These are phyloP conservation scores for Batillaria attramentaria DNA, from an alignment of 1,140 invertebrate species.

Conservation along the genomic window DNA sequence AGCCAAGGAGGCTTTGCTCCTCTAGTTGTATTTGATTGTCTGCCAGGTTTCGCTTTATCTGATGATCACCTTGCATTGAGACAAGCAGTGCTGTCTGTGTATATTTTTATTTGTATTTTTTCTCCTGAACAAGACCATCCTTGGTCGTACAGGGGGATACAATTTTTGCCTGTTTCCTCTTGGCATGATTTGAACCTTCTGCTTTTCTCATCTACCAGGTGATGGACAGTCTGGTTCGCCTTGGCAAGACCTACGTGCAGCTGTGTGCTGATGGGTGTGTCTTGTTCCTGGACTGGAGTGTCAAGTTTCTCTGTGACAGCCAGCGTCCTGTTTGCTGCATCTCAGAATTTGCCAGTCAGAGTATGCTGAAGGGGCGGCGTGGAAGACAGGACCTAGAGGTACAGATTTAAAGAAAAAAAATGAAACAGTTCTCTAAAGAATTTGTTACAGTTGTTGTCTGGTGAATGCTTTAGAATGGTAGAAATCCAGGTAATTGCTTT, in stretches of 20 bases:
- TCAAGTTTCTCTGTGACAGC: constrained; percentile 56
- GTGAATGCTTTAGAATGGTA: too few species aligned
- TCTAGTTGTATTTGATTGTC: too few species aligned
- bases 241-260: constrained; percentile 60
- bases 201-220: constrained; percentile 47
- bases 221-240: constrained; percentile 60
- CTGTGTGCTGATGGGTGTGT: constrained; percentile 60
- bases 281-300: constrained; percentile 59
- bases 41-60: too few species aligned
- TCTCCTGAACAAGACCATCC: not conserved
- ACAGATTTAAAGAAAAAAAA: too few species aligned
- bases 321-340: constrained; percentile 41
- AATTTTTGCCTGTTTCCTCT: not conserved
- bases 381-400: constrained; percentile 32
- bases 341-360: constrained; percentile 51
- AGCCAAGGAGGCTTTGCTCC: too few species aligned
- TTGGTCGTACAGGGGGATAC: not conserved
- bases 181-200: not conserved
- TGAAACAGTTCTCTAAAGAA: too few species aligned
- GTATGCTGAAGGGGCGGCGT: constrained; percentile 39
- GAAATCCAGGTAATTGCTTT: too few species aligned
- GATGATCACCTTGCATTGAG: not conserved
- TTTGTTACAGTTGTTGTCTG: too few species aligned
- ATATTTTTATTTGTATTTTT: not conserved
- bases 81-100: not conserved